Conservation (phyloP, 2,797 vertebrate genomes). For the Artibeus lituratus region DNA sequence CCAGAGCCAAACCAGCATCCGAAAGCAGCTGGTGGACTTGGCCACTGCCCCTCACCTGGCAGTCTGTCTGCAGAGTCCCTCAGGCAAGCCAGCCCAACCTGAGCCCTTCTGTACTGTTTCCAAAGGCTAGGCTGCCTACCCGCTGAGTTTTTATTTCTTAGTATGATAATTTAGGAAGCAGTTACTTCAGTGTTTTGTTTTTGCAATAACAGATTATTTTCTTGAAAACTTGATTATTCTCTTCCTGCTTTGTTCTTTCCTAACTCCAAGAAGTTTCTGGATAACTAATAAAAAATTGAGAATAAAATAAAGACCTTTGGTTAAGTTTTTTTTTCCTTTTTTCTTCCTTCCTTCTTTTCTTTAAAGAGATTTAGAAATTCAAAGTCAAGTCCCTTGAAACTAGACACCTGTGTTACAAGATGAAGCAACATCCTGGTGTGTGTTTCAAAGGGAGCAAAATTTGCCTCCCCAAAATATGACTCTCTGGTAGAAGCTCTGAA, state of each 20-base stretch:
- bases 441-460: neutral
- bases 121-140: neutral
- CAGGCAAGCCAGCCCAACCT: rapidly evolving
- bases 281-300: neutral
- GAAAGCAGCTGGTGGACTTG: neutral
- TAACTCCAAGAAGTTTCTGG: neutral
- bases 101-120: neutral
- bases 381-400: neutral
- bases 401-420: neutral
- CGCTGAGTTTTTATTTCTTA: neutral
- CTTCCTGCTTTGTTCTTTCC: neutral
- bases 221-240: neutral
- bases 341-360: too few relatives aligned
- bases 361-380: neutral
- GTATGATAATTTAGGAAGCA: neutral
- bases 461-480: neutral
- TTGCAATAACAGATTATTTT: neutral
- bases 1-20: neutral
- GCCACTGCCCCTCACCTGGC: too few relatives aligned
- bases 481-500: neutral
- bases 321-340: neutral
- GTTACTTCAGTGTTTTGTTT: neutral
- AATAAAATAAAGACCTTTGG: neutral
- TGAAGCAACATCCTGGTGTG: neutral
- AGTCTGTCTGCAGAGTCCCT: neutral